Evolutionary conservation across 2,888 invertebrate genomes (phyloP), one percentile per base, ranked within the genome.

Genomic region (Chrysolina haemoptera): DNA sequence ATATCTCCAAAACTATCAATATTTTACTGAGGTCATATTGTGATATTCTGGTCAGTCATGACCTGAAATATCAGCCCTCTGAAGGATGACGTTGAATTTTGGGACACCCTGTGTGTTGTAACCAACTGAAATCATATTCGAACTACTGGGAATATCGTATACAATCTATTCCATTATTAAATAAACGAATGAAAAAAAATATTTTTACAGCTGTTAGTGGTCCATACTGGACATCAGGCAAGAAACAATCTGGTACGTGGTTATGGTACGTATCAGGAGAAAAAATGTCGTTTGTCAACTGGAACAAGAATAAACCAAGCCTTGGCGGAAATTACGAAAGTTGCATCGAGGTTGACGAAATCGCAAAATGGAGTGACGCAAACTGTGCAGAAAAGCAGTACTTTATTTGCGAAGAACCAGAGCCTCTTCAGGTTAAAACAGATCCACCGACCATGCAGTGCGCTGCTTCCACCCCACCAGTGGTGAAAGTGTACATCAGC

Each of bases 401-500:
- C 14, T 71, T 71, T 14, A 41, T 71, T 12, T 71, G 71, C 11
- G 71, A 71, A 62, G 66, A 41, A 14, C 46, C 41, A 14, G 41
- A 40, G 14, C 0, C 11, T 3, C 5, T 16, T 18, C 27, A 14
- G 65, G 48, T 18, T 10, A 8, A n/a, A 8, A 16, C 20, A 48
- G 1, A 10, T 5, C 11, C 22, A 18, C 9, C 20, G 9, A 6
- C 18, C 14, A 11, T 9, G 9, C 50, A 50, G 16, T 50, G 55
- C 14, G 12, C 46, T n/a, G 43, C 62, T 10, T 53, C 64, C 43
- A 16, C 65, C 16, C 55, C 65, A 41, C 66, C 71, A 12, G 43
- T 71, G 1, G 59, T 71, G 22, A 71, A 71, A 46, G 71, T 71
- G 11, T 71, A 71, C 55, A 66, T 71, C 43, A 71, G 46, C 20